phyloP scores from a whole-genome alignment of 1,140 invertebrate species.

The Calephelis nemesis region DNA sequence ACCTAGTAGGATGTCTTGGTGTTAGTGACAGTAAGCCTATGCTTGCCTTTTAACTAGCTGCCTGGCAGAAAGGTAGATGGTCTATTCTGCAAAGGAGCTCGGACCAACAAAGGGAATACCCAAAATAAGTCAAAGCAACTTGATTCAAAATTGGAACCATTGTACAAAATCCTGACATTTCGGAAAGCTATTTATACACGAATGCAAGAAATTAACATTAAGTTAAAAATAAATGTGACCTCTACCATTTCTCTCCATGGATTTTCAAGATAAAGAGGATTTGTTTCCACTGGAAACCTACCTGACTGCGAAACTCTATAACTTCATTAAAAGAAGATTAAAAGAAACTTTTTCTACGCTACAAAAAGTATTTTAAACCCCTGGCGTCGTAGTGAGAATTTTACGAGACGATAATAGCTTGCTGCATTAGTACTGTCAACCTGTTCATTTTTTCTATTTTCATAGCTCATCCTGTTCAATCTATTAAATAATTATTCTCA shows the following conservation, averaged over 20 bases:
- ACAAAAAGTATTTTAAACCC: conserved; percentile 52
- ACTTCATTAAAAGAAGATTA: conserved; percentile 71
- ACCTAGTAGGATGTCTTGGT: too few species aligned
- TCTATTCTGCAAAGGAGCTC: too few species aligned
- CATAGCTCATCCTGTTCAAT: conserved; percentile 33
- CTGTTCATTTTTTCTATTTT: conserved; percentile 30
- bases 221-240: conserved; percentile 7
- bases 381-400: conserved; percentile 40
- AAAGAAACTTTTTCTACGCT: conserved; percentile 56
- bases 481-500: conserved; percentile 32
- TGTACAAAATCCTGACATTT: too few species aligned
- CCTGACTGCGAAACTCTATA: conserved; percentile 46
- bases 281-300: conserved; percentile 51
- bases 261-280: conserved; percentile 33
- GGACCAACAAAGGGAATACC: too few species aligned
- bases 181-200: too few species aligned
- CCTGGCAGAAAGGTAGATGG: too few species aligned
- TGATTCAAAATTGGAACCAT: too few species aligned
- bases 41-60: too few species aligned
- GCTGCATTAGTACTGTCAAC: conserved; percentile 43
- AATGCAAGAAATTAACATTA: too few species aligned
- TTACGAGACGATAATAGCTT: conserved; percentile 51
- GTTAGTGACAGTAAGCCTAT: too few species aligned
- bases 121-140: too few species aligned
- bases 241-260: conserved; percentile 15